Evolutionary conservation across 2,888 invertebrate species (phyloP).

Genomic region (Caenorhabditis auriculariae): DNA sequence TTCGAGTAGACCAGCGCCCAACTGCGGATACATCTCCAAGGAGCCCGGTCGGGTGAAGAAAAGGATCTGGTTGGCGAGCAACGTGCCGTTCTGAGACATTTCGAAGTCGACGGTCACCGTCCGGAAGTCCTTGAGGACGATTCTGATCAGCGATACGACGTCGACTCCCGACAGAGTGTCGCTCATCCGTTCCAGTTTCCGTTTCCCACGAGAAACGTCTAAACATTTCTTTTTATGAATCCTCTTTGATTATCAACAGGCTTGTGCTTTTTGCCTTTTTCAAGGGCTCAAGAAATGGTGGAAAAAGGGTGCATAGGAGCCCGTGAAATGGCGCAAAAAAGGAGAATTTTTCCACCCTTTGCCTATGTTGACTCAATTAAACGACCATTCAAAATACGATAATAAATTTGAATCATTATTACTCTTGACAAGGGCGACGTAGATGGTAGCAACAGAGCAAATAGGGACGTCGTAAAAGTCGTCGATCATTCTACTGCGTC

Average conservation of each 20-base stretch:
- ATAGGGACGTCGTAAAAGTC: constrained; percentile 31
- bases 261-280: background rate
- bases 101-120: constrained; percentile 42
- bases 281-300: background rate
- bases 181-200: constrained; percentile 23
- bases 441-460: constrained; percentile 13
- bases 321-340: too few relatives aligned
- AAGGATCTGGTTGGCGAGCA: constrained; percentile 39
- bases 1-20: constrained; percentile 23
- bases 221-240: too few relatives aligned
- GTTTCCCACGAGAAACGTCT: too few relatives aligned
- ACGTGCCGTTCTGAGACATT: constrained; percentile 33
- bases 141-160: constrained; percentile 14
- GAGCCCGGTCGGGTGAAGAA: constrained; percentile 38
- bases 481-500: constrained; percentile 32
- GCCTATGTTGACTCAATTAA: too few relatives aligned
- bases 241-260: too few relatives aligned
- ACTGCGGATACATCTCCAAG: constrained; percentile 27
- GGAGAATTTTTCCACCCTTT: too few relatives aligned
- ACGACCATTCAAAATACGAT: too few relatives aligned
- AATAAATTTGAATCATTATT: background rate
- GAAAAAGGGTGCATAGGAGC: too few relatives aligned
- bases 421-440: constrained; percentile 19
- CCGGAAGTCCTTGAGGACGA: constrained; percentile 43
- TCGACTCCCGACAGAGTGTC: constrained; percentile 32